Base-by-base conservation (phyloP, 1,140 invertebrate species). In the Tachypleus tridentatus region DNA sequence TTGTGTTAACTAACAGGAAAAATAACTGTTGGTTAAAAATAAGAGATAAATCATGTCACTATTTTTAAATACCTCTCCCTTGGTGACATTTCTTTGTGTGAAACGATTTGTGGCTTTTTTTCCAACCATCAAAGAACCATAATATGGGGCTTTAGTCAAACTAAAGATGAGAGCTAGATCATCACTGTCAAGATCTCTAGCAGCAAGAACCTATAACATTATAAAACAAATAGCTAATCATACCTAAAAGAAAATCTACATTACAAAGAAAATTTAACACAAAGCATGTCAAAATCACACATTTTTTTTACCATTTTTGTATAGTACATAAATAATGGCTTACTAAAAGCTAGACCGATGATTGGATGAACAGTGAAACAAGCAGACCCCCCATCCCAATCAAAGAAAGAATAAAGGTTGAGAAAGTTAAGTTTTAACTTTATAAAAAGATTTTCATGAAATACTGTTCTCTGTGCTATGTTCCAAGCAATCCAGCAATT, bases 141-240 rank as follows among this genome's bases (percentile, higher is more conserved):
- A 60, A 29, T 50, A 10, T 5, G 66, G 66, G 6, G 52, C 10
- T 64, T 67, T 61, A 29, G 66, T 67, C n/a, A 67, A 54, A 56
- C 64, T 64, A 49, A 67, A 67, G 60, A 50, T 62, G 10, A 67
- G 57, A 11, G 53, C 58, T n/a, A 48, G 51, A 56, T 64, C 63
- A 4, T 64, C 61, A 51, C 63, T 67, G 52, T 67, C 66, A 7
- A 64, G 51, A 64, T 67, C 66, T 49, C 63, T 62, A 4, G 66
- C 66, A 62, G 63, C 60, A 49, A 67, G 60, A 58, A 64, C 53
- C 66, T 67, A 60, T 29, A 49, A 57, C 5, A 62, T 29, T 4
- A 49, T 48, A 62, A 5, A 53, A 49, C 7, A 3, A 60, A 5
- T 48, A 60, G 3, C 4, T 60, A 54, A 5, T 54, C 48, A 54